phyloP scores from a whole-genome alignment of 1,140 invertebrate species.

The Anastrepha obliqua region DNA sequence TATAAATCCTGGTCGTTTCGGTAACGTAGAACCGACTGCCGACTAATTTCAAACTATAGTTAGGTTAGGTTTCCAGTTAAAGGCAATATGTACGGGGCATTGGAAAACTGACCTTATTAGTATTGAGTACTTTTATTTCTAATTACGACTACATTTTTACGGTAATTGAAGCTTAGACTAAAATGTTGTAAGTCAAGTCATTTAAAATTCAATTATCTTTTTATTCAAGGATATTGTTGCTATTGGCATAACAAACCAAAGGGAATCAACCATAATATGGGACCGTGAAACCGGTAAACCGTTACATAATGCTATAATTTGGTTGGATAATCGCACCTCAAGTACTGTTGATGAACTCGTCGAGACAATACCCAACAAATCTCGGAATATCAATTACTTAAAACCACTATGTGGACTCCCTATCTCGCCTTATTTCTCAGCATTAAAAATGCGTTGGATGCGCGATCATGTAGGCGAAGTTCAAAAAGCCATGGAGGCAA shows the following conservation, averaged over 20 bases:
- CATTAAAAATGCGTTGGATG: slow-evolving; percentile 93
- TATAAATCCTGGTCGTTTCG: too few species aligned
- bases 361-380: slow-evolving; percentile 84
- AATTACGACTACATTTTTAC: too few species aligned
- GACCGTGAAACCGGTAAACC: slow-evolving; percentile 92
- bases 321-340: slow-evolving; percentile 90
- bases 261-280: slow-evolving; percentile 96
- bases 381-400: slow-evolving; percentile 85
- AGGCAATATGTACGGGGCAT: too few species aligned
- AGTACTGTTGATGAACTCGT: slow-evolving; percentile 89
- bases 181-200: too few species aligned
- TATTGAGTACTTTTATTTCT: too few species aligned
- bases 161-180: too few species aligned
- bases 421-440: slow-evolving; percentile 97
- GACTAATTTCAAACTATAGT: too few species aligned
- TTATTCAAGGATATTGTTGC: slow-evolving; percentile 81
- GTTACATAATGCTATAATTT: slow-evolving; percentile 81
- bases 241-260: slow-evolving; percentile 93
- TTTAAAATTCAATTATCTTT: slow-evolving; percentile 17
- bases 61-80: too few species aligned
- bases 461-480: slow-evolving; percentile 91
- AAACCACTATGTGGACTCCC: slow-evolving; percentile 92
- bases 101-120: too few species aligned
- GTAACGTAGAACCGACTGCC: too few species aligned
- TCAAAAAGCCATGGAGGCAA: slow-evolving; percentile 83